phyloP scores from a whole-genome alignment of 2,797 vertebrate genomes.

The Hippopotamyrus pictus region DNA sequence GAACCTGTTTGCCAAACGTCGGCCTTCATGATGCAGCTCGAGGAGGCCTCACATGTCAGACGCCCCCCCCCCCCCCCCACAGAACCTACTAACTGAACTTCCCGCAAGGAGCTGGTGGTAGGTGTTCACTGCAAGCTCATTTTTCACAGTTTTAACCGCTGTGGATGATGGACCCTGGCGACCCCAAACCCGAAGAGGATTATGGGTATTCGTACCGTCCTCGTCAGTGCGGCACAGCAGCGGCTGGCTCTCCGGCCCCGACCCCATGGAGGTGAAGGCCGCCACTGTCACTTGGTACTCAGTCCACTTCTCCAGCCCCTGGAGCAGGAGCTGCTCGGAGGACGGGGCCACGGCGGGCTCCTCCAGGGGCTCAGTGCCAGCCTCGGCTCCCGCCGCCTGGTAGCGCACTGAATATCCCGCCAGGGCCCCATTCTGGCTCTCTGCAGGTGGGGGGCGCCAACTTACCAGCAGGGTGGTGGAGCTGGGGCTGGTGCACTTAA shows the following conservation, averaged over 20 bases:
- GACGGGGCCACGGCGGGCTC: conserved; percentile 72
- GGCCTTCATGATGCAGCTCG: not conserved
- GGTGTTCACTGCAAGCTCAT: not conserved
- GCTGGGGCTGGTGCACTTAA: conserved; percentile 90
- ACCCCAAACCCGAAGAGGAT: not conserved
- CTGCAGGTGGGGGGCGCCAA: conserved; percentile 87
- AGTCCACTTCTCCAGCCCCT: conserved; percentile 93
- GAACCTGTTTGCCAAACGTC: not conserved
- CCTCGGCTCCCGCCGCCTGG: conserved; percentile 65
- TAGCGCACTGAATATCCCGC: conserved; percentile 87
- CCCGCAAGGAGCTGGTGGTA: not conserved
- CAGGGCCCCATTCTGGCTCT: conserved; percentile 89
- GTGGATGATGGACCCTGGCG: not conserved
- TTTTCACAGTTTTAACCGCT: not conserved
- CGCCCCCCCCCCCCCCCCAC: too few species aligned
- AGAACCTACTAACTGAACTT: conserved; percentile 9
- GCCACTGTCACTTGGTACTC: conserved; percentile 81
- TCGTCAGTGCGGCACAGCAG: conserved; percentile 87
- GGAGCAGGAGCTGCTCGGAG: conserved; percentile 75
- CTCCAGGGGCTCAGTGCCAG: conserved; percentile 59
- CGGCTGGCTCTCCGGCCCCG: conserved; percentile 85
- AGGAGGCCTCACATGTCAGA: not conserved
- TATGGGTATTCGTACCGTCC: conserved; percentile 65
- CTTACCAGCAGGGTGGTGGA: conserved; percentile 98
- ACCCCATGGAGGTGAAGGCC: conserved; percentile 80